Evolutionary conservation across 2,888 invertebrate genomes (phyloP), one percentile per base, ranked within the genome.

Genomic region (Corbicula japonica): DNA sequence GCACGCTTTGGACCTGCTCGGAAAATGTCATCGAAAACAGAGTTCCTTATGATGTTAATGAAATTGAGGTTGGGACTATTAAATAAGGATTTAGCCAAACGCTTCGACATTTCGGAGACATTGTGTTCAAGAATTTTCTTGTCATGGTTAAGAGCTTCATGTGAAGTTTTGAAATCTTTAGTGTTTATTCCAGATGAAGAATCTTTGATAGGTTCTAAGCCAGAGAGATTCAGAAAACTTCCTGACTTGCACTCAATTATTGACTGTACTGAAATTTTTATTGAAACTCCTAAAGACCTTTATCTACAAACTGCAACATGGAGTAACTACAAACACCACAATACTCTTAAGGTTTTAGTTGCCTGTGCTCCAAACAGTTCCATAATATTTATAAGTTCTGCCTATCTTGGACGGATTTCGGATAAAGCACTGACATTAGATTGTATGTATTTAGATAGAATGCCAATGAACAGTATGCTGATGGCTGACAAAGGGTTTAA

Each of bases 241-340:
- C 60, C 65, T 26, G 73, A 76, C 34, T 50, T 80, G 10, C 65
- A 75, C 28, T 75, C 65, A 18, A 65, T 80, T 21, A 71, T 72
- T 18, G 63, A 71, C 50, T 71, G 71, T 32, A 76, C 71, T 3
- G 58, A 71, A 32, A 8, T 76, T 8, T 78, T 80, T 28, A 76
- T 80, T 34, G 74, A 84, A 50, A 70, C 56, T 30, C 83, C 83
- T 32, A 54, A 71, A 28, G 72, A 84, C 44, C 46, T 80, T 6
- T n/a, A 48, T 1, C 61, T 80, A 18, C 80, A 80, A 30, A 52
- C 32, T 35, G 35, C 54, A 8, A 76, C 81, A 23, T 85, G 76
- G 81, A 76, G 78, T 41, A 75, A 83, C 34, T 86, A 86, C 63
- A 85, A 86, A 54, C 74, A 86, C 35, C 83, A 83, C 63, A 85